phyloP scores from a whole-genome alignment of 2,113 vertebrate species.

The Platycercus adscitus region DNA sequence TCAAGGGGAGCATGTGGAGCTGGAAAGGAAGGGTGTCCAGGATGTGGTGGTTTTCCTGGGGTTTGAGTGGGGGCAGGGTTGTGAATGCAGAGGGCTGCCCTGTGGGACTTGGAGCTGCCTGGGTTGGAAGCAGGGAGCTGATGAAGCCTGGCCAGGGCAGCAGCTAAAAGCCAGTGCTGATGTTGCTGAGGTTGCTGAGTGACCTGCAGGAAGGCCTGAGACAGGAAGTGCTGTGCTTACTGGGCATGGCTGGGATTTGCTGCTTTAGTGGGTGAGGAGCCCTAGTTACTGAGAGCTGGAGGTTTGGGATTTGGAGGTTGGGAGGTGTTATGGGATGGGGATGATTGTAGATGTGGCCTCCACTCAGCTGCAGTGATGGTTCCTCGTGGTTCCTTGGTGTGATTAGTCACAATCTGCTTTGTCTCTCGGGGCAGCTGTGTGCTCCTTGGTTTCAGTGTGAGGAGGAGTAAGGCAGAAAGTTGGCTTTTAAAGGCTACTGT shows the following conservation, averaged over 20 bases:
- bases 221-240: not conserved
- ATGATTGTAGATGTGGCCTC: not conserved
- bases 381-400: not conserved
- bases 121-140: not conserved
- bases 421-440: constrained; percentile 26
- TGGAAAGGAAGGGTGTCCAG: constrained; percentile 18
- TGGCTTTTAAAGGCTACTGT: constrained; percentile 55
- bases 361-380: fast-evolving
- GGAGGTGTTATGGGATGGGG: not conserved
- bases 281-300: not conserved
- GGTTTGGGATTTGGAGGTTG: not conserved
- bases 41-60: constrained; percentile 56
- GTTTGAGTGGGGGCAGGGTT: constrained; percentile 9
- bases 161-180: not conserved
- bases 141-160: not conserved
- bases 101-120: not conserved
- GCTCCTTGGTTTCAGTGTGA: not conserved
- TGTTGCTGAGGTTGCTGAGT: not conserved
- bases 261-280: not conserved
- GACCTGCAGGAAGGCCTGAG: not conserved
- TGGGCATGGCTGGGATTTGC: not conserved
- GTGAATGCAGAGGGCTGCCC: not conserved
- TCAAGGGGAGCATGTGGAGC: not conserved
- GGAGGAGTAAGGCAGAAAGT: constrained; percentile 50
- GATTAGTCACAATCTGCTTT: constrained; percentile 3